Evolutionary conservation across 2,888 invertebrate species (phyloP).

Genomic region (Trissolcus brochymenae): DNA sequence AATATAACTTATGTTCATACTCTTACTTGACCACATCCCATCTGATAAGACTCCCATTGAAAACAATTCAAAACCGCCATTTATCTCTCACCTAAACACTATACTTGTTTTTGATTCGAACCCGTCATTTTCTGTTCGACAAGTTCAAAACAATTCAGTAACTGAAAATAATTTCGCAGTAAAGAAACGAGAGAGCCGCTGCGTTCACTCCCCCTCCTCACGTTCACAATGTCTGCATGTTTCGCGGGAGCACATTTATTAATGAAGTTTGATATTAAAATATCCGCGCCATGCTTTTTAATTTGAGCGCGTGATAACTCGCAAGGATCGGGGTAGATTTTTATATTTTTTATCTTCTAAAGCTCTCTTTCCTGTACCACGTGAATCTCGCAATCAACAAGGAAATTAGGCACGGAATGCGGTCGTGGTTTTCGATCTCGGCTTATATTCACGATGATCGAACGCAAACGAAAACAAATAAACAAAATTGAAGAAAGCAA

Average conservation of each 20-base stretch:
- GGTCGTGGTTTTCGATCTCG: slow-evolving; percentile 55
- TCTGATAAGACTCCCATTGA: too few species aligned
- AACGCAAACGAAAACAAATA: slow-evolving; percentile 23
- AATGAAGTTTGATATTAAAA: slow-evolving; percentile 54
- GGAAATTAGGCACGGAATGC: slow-evolving; percentile 73
- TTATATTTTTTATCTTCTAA: slow-evolving; percentile 34
- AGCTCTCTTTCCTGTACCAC: slow-evolving; percentile 45
- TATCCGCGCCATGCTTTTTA: slow-evolving; percentile 58
- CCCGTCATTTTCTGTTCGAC: not conserved
- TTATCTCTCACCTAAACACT: too few species aligned
- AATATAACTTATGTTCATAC: too few species aligned
- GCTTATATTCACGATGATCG: slow-evolving; percentile 64
- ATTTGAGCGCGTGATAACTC: slow-evolving; percentile 58
- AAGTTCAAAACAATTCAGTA: too few species aligned
- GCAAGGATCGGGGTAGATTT: slow-evolving; percentile 19
- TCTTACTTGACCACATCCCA: too few species aligned
- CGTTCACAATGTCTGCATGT: not conserved
- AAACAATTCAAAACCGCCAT: too few species aligned
- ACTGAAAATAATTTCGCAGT: too few species aligned
- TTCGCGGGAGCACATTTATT: slow-evolving; percentile 40
- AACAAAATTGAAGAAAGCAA: slow-evolving; percentile 12
- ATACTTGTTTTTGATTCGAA: slow-evolving; percentile 1
- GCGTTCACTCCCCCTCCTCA: not conserved
- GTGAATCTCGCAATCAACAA: slow-evolving; percentile 57
- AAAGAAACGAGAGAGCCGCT: not conserved